Percentiles rank a stretch among this genome's conserved stretches.
Evolutionary conservation across 2,797 vertebrate species (phyloP).

Genomic region (Sebastes paucispinis): DNA sequence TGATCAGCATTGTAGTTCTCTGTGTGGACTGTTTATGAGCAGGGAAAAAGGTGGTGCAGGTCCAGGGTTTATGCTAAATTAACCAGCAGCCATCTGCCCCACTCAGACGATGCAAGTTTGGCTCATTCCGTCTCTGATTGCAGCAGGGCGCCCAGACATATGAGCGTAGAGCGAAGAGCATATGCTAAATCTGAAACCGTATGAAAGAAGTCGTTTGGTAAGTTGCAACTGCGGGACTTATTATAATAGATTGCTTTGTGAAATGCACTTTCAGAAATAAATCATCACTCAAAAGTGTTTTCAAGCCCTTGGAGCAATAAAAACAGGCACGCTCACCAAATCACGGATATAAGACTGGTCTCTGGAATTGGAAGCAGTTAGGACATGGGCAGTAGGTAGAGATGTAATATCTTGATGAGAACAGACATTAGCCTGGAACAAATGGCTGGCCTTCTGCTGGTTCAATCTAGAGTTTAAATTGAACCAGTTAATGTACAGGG

Average conservation of each 20-base stretch:
- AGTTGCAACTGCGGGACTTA: neutral
- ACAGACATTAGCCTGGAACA: neutral
- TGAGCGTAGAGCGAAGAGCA: constrained; percentile 26
- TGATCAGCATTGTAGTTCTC: constrained; percentile 43
- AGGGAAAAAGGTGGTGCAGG: constrained; percentile 43
- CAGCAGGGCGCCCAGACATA: constrained; percentile 1
- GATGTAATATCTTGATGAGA: constrained; percentile 5
- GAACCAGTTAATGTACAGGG: neutral
- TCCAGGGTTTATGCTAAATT: constrained; percentile 68
- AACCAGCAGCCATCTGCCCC: constrained; percentile 68
- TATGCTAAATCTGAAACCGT: constrained; percentile 29
- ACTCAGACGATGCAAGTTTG: constrained; percentile 42
- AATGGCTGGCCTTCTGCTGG: neutral
- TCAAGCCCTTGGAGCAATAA: neutral
- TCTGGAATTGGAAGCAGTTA: constrained; percentile 5
- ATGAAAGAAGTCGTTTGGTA: constrained; percentile 4
- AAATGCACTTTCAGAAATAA: constrained; percentile 25
- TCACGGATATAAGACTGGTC: neutral
- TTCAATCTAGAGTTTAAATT: constrained; percentile 21
- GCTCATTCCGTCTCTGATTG: constrained; percentile 23
- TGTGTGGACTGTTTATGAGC: constrained; percentile 45
- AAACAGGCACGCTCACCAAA: neutral
- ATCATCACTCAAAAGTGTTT: constrained; percentile 23
- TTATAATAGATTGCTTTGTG: constrained; percentile 5
- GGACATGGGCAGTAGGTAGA: constrained; percentile 13